Evolutionary conservation across 2,888 invertebrate genomes (phyloP).

Genomic region (Cephus pygmeus): DNA sequence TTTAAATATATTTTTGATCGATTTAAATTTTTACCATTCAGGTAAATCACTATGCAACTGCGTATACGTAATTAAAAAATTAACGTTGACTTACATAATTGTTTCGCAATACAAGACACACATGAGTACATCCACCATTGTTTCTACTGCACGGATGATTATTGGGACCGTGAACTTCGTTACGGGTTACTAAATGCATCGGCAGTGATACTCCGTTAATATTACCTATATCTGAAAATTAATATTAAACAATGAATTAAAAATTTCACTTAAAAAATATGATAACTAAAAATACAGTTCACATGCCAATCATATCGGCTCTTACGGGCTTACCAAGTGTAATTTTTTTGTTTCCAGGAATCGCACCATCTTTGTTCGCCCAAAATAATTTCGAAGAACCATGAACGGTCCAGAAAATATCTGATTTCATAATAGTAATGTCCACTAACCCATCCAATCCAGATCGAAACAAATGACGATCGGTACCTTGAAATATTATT

Average conservation of each 20-base stretch:
- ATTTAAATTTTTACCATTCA: not conserved
- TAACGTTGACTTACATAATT: not conserved
- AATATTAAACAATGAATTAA: not conserved
- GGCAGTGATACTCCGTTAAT: not conserved
- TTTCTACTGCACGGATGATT: conserved; percentile 72
- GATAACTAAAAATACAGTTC: not conserved
- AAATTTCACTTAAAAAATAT: no score
- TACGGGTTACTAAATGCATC: conserved; percentile 62
- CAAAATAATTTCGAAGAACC: conserved; percentile 72
- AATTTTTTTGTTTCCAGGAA: conserved; percentile 59
- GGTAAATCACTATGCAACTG: not conserved
- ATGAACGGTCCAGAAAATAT: conserved; percentile 78
- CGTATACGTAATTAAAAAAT: not conserved
- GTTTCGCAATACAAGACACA: conserved; percentile 72
- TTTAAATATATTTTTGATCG: conserved; percentile 14
- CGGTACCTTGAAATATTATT: conserved; percentile 52
- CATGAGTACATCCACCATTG: conserved; percentile 78
- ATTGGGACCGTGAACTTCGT: not conserved
- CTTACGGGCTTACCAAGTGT: conserved; percentile 55
- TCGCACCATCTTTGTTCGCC: conserved; percentile 67
- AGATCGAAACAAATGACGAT: conserved; percentile 61
- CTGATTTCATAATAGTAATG: conserved; percentile 72
- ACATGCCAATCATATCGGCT: not conserved
- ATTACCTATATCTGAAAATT: not conserved
- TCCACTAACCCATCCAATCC: conserved; percentile 67